These are phyloP conservation scores for Chinchilla lanigera DNA, from an alignment of 2,113 vertebrate genomes.

Conservation along the genomic window DNA sequence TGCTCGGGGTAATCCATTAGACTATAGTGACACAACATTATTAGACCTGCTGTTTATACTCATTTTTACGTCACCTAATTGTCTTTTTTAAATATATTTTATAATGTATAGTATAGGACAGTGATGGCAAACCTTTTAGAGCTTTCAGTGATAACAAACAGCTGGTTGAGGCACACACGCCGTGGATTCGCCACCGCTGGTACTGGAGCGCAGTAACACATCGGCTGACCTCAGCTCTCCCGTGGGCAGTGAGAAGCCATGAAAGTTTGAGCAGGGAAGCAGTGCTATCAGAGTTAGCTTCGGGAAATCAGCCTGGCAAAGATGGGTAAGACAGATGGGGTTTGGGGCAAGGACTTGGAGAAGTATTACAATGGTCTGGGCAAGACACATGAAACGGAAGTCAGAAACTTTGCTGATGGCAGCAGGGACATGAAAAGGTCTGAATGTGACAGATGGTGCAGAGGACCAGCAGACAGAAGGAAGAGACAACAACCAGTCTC, in stretches of 20 bases:
- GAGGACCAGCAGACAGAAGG: background rate
- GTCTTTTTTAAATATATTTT: background rate
- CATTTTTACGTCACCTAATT: background rate
- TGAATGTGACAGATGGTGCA: background rate
- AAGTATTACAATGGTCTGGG: background rate
- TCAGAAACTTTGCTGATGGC: background rate
- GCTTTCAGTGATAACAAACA: background rate
- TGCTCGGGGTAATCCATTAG: background rate
- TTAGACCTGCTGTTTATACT: background rate
- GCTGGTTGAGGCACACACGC: background rate
- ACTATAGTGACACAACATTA: background rate
- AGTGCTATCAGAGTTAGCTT: slow-evolving; percentile 4
- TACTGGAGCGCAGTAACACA: background rate
- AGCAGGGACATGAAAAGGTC: background rate
- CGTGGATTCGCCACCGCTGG: background rate
- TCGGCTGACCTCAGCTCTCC: background rate
- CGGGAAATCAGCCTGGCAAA: background rate
- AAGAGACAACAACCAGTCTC: background rate
- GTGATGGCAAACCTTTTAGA: background rate
- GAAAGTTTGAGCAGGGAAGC: background rate
- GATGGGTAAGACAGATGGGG: background rate
- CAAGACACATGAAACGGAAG: background rate
- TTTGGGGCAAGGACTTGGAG: background rate
- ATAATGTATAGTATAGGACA: background rate
- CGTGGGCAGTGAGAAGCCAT: background rate